These are phyloP conservation scores for Agrilus planipennis DNA, from an alignment of 1,140 invertebrate genomes.

Conservation along the genomic window DNA sequence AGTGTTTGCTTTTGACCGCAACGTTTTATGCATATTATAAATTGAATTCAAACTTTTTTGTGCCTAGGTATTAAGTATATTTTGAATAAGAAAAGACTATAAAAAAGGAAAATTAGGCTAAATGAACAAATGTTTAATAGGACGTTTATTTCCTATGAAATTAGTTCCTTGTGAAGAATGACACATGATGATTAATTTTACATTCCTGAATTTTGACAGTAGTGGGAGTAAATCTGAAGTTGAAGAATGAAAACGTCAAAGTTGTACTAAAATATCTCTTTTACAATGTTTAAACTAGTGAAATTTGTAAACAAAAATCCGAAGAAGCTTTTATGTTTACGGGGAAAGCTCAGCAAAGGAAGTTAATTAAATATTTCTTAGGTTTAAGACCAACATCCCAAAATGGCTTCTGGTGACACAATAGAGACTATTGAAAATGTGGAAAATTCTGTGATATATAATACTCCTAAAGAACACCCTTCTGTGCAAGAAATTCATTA, in stretches of 20 bases:
- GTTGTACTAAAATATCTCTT: slow-evolving; percentile 12
- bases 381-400: slow-evolving; percentile 16
- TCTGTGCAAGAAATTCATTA: not conserved
- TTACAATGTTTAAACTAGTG: not conserved
- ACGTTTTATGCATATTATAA: too few species aligned
- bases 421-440: slow-evolving; percentile 52
- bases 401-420: slow-evolving; percentile 58
- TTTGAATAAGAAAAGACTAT: slow-evolving; percentile 3
- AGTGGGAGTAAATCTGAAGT: slow-evolving; percentile 15
- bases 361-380: not conserved
- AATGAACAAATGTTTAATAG: too few species aligned
- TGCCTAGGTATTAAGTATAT: too few species aligned
- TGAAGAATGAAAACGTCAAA: slow-evolving; percentile 12
- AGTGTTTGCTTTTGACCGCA: too few species aligned
- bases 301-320: not conserved
- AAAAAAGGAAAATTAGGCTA: too few species aligned
- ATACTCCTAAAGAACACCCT: slow-evolving; percentile 21
- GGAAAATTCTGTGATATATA: slow-evolving; percentile 21
- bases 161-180: too few species aligned
- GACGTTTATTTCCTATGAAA: too few species aligned
- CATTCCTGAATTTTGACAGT: too few species aligned
- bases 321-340: not conserved
- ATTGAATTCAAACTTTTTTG: too few species aligned
- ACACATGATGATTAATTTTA: too few species aligned
- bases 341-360: not conserved